These are phyloP conservation scores for Coptodon bakossiorum DNA, from an alignment of 2,113 vertebrate species.

Conservation along the genomic window DNA sequence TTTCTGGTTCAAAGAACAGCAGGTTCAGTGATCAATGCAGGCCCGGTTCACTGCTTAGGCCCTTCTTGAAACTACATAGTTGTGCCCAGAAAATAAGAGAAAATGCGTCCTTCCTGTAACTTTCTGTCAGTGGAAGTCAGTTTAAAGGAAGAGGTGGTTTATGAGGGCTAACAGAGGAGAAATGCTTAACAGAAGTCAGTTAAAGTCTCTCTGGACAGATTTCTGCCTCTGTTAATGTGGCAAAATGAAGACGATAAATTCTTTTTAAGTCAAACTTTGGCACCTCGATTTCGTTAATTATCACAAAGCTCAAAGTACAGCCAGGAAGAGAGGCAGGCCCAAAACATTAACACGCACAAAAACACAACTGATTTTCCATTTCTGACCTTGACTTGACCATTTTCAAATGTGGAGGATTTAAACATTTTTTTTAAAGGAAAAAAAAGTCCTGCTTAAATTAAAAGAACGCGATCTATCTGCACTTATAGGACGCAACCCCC, in stretches of 20 bases:
- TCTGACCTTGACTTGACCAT: neutral
- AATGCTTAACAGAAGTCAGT: neutral
- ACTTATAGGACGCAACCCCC: neutral
- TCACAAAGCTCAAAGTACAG: neutral
- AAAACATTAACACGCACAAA: neutral
- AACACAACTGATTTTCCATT: neutral
- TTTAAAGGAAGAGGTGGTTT: neutral
- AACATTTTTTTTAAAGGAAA: fast-evolving
- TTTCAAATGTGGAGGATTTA: neutral
- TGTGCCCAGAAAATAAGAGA: neutral
- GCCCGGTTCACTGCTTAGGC: neutral
- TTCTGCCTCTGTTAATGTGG: neutral
- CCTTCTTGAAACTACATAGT: neutral
- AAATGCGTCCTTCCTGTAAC: neutral
- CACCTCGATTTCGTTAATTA: neutral
- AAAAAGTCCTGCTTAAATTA: neutral
- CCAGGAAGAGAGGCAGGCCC: neutral
- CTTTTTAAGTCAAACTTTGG: neutral
- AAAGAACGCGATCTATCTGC: neutral
- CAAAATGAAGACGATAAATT: neutral
- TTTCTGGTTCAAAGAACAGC: neutral
- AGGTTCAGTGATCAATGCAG: neutral
- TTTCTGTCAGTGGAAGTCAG: neutral
- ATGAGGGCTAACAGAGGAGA: neutral
- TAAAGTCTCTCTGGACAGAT: neutral